Percentiles rank a stretch among this genome's conserved stretches.
These are phyloP conservation scores for Ferrisia virgata DNA, from an alignment of 2,888 invertebrate genomes.

Conservation along the genomic window DNA sequence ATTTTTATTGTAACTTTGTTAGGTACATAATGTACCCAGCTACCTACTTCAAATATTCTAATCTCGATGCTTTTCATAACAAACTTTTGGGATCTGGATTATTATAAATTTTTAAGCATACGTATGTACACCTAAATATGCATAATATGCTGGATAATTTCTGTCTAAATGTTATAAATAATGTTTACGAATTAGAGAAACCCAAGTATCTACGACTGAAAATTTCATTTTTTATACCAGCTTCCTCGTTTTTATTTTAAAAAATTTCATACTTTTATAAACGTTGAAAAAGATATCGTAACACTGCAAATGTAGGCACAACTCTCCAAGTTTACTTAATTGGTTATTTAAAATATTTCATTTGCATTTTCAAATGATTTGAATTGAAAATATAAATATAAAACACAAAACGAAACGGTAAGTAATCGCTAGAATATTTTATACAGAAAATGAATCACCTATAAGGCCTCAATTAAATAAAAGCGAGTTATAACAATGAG, in stretches of 20 bases:
- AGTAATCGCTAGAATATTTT: background rate
- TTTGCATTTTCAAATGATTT: conserved; percentile 11
- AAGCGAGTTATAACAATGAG: background rate
- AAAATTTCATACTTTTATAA: background rate
- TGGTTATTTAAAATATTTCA: background rate
- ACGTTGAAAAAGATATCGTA: background rate
- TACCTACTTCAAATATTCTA: too few relatives aligned
- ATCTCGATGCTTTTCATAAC: too few relatives aligned
- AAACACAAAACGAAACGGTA: background rate
- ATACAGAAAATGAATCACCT: background rate
- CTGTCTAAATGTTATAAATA: background rate
- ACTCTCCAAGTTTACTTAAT: background rate
- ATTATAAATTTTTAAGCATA: background rate
- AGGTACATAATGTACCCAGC: too few relatives aligned
- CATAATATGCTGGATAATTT: background rate
- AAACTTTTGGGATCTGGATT: too few relatives aligned
- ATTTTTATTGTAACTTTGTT: background rate
- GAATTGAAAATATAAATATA: background rate
- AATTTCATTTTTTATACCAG: background rate
- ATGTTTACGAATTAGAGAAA: background rate
- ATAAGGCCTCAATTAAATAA: background rate
- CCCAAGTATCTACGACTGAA: too few relatives aligned
- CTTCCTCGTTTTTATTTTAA: background rate
- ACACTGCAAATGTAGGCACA: background rate
- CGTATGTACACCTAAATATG: background rate